Base-by-base conservation (phyloP, 2,888 invertebrate species). In the Pomacea canaliculata region DNA sequence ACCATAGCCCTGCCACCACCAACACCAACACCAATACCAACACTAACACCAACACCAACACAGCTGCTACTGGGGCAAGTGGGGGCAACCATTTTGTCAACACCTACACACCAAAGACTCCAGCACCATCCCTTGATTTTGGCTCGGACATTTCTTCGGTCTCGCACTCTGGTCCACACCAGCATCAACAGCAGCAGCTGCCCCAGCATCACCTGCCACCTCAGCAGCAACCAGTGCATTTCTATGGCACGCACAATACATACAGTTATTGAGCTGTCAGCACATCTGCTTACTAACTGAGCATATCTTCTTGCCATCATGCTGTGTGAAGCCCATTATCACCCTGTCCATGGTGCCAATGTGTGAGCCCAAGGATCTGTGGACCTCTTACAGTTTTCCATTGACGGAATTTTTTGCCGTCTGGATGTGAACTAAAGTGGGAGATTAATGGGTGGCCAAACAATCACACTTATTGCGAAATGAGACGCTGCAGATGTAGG, bases 111-210 rank as follows among this genome's bases (percentile, higher is more conserved):
- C 83, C 86, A 18, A 86, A 84, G 78, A 86, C 85, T 48, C 81
- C 81, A 18, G 82, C 81, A 37, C 85, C 84, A 67, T 85, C 84
- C 77, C 77, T 85, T 70, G 88, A 88, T 78, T 85, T 86, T 70
- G 85, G 86, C 77, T 86, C 88, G 60, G 88, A 88, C 80, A 86
- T 88, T 78, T 88, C 88, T 46, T 88, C 88, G 1, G 87, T 86
- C 19, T 88, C 88, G 7, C 83, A 85, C 56, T 84, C 84, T 75
- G 86, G 87, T 73, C 84, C 84, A 71, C 84, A 82, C 69, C 85
- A 79, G 46, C 76, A 74, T 27, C 76, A 76, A 49, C 82, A 81
- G 70, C 81, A 79, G 62, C 71, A 37, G 37, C 37, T 37, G 37
- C 4, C 37, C 37, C 37, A 71, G 71, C 74, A 76, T 49, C 73